Percentiles rank a stretch among this genome's conserved stretches.
phyloP scores from a whole-genome alignment of 2,113 vertebrate genomes.

The Clupea harengus region DNA sequence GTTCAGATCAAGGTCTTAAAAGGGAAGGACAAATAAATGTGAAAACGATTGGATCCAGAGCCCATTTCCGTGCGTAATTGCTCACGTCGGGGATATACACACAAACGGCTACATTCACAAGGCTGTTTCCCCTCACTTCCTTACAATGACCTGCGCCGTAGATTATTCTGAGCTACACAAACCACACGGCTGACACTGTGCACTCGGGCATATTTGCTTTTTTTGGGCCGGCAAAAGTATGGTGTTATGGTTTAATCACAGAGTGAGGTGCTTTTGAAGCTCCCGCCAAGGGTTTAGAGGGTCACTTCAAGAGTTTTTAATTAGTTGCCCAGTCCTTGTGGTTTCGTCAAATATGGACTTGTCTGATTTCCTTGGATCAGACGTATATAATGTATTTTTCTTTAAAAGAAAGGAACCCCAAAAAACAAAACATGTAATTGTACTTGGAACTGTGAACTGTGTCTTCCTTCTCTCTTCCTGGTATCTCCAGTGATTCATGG shows the following conservation, averaged over 20 bases:
- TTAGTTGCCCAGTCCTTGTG: not conserved
- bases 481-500: too few relatives aligned
- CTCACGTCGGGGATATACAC: not conserved
- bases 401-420: not conserved
- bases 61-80: not conserved
- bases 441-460: not conserved
- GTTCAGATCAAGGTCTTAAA: not conserved
- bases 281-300: not conserved
- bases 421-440: constrained; percentile 13
- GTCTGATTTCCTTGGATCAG: not conserved
- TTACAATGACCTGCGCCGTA: not conserved
- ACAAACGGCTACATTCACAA: not conserved
- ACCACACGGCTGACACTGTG: not conserved
- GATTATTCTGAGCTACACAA: not conserved
- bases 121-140: not conserved
- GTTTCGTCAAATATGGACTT: not conserved
- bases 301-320: not conserved
- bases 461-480: not conserved
- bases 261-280: constrained; percentile 21
- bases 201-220: not conserved
- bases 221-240: constrained; percentile 6
- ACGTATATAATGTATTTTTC: not conserved
- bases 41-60: not conserved
- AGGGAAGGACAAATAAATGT: not conserved
- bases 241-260: not conserved